Evolutionary conservation across 2,797 vertebrate genomes (phyloP), one percentile per base, ranked within the genome.

Genomic region (Lophura swinhoii): DNA sequence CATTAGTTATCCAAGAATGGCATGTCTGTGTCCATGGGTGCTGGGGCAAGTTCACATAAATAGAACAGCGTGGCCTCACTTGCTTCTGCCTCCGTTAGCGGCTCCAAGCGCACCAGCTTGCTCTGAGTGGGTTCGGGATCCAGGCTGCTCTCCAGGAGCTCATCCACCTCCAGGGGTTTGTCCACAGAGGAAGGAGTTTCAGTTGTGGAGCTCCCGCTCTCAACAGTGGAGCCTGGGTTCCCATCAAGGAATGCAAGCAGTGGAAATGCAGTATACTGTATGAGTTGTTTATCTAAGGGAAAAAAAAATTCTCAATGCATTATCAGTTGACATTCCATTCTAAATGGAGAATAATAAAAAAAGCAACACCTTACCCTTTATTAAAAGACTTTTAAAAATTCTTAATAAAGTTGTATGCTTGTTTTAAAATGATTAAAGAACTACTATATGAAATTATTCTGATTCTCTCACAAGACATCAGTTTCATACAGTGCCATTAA

Each of bases 231-330:
- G 63, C 97, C 74, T 35, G 97, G 92, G 95, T 97, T 98, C 81
- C 98, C 98, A n/a, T 99, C 99, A 0, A 99, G 97, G 94, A 99
- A 98, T 74, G 98, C 98, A 92, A 99, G 97, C 90, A 99, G 97
- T 48, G 99, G 99, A 93, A 98, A 99, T 2, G 98, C 98, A 10
- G 98, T 99, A 93, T 99, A 99, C 96, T 99, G 99, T 96, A 99
- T 98, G 95, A 99, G 96, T 94, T 99, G 99, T 87, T 99, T 99
- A 84, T 99, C 99, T 99, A 86, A 14, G 22, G 59, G 55, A 43
- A 17, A 70, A 51, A 26, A 84, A 90, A 84, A 22, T 31, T 4
- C 17, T 80, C 91, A 66, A 60, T 70, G 33, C 6, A 5, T 24
- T 2, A 31, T 62, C 14, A 84, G 78, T 53, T 67, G 6, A 16